Evolutionary conservation across 2,888 invertebrate genomes (phyloP).

Genomic region (Brenthis hecate): DNA sequence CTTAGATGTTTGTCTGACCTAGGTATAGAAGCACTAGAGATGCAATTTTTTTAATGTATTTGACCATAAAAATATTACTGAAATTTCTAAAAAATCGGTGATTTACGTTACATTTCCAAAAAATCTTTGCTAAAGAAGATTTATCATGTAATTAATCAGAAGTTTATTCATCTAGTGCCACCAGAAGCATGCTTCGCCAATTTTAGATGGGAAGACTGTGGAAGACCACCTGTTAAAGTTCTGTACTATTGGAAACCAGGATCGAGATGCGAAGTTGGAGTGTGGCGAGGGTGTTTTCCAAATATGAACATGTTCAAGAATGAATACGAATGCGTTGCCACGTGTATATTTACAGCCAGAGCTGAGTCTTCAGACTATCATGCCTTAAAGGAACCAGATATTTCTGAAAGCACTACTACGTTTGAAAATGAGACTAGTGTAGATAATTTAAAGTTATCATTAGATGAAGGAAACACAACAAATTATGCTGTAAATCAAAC

Average conservation of each 20-base stretch:
- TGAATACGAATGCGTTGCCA: conserved; percentile 68
- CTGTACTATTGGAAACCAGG: conserved; percentile 71
- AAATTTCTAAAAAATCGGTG: too few species aligned
- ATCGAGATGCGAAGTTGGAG: conserved; percentile 70
- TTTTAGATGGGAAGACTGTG: conserved; percentile 70
- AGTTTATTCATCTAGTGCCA: conserved; percentile 51
- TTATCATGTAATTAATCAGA: background rate
- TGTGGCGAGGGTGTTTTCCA: conserved; percentile 71
- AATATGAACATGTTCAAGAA: conserved; percentile 70
- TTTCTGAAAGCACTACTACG: background rate
- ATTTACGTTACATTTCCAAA: too few species aligned
- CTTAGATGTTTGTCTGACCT: too few species aligned
- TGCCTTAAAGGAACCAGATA: conserved; percentile 15
- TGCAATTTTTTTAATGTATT: too few species aligned
- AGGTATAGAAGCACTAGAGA: too few species aligned
- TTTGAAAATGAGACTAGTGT: conserved; percentile 17
- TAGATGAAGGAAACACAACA: conserved; percentile 18
- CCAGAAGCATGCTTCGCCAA: conserved; percentile 59
- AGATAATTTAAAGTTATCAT: conserved; percentile 11
- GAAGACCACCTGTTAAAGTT: conserved; percentile 55
- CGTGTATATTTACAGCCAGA: conserved; percentile 60
- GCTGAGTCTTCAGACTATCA: conserved; percentile 52
- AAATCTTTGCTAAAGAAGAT: too few species aligned
- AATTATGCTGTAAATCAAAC: background rate
- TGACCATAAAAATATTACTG: too few species aligned